Base-by-base conservation (phyloP, 1,140 invertebrate species). In the Drosophila kanapiae region DNA sequence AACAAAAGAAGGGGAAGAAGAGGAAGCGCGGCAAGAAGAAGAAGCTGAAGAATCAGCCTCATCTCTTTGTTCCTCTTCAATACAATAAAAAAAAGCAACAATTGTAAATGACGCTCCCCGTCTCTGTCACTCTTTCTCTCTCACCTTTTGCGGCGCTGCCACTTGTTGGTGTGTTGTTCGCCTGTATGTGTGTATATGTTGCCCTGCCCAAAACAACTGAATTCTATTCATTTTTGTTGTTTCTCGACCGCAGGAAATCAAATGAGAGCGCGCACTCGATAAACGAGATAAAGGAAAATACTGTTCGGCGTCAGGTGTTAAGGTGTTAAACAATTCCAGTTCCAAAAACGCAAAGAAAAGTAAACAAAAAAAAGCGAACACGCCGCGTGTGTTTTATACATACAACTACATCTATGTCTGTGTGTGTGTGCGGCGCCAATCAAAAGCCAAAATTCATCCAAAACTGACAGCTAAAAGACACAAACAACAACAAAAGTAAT, bases 221-320 rank as follows among this genome's bases (percentile, higher is more conserved):
- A 38, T 72, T 84, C 80, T 84, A 79, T 83, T 83, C 71, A 83
- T 64, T 61, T 54, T 56, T 68, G 61, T 67, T 67, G 35, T 65
- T 65, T 71, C 67, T 75, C 70, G 53, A 54, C 63, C 78, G 70
- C 51, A 75, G 72, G 61, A 65, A 65, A 75, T 76, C 74, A 58
- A 83, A 74, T 61, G 84, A 62, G 76, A 79, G 67, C 80, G 67
- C 80, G 80, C 45, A 57, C 11, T 62, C 48, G 51, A 80, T 80
- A 62, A 69, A 69, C 74, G 48, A 64, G 53, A 58, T 58, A 58
- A 70, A 70, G 51, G 43, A 75, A 82, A 75, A 71, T 75, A 82
- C 75, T 70, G 74, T 76, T 80, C 51, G 76, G 74, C 82, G 49
- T 85, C 78, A 84, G 82, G 82, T 81, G 82, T 86, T 87, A 69